phyloP scores from a whole-genome alignment of 2,113 vertebrate species.

The Loxodonta africana region DNA sequence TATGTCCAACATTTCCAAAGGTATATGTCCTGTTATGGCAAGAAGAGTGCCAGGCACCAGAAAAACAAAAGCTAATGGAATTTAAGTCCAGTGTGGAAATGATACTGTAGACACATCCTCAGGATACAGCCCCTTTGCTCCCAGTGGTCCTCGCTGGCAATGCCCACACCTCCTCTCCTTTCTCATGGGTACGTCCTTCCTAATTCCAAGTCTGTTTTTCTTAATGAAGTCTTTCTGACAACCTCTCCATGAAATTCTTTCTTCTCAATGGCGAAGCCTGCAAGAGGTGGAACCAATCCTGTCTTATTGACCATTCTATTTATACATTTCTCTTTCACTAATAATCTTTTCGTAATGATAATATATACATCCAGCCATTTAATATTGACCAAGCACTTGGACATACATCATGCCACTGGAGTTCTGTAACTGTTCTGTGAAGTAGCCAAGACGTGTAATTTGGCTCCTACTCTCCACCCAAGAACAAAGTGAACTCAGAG shows the following conservation, averaged over 20 bases:
- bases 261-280: neutral
- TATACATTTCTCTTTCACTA: neutral
- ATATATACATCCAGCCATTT: neutral
- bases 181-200: neutral
- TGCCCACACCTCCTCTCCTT: neutral
- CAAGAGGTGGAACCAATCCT: neutral
- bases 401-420: neutral
- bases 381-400: neutral
- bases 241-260: neutral
- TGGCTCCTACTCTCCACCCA: neutral
- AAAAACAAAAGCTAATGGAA: neutral
- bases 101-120: neutral
- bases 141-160: rapidly evolving
- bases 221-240: neutral
- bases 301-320: neutral
- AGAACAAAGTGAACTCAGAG: neutral
- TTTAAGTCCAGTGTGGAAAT: neutral
- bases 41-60: neutral
- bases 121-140: neutral
- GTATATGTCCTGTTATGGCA: neutral
- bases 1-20: neutral
- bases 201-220: neutral
- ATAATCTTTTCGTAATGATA: neutral
- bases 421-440: neutral
- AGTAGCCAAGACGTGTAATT: neutral